These are phyloP conservation scores for Megalops atlanticus DNA, from an alignment of 2,113 vertebrate species.

Conservation along the genomic window DNA sequence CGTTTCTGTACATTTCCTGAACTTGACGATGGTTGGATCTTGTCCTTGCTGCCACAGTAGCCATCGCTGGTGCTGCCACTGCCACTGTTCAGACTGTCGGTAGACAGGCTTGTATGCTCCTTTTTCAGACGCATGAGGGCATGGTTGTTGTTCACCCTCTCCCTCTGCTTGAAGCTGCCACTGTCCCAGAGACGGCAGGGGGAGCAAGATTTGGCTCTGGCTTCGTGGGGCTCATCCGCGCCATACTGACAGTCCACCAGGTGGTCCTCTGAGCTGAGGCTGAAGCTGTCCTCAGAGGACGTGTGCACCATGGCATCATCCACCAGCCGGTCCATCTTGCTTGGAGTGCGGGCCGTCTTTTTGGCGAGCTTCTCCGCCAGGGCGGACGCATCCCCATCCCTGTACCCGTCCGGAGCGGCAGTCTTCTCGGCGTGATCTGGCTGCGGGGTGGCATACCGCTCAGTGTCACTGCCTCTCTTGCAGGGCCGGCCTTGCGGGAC, in stretches of 20 bases:
- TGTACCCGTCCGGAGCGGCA: constrained; percentile 64
- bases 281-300: constrained; percentile 94
- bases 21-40: constrained; percentile 71
- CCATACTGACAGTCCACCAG: constrained; percentile 85
- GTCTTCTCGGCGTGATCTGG: constrained; percentile 64
- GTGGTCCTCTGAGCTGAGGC: constrained; percentile 93
- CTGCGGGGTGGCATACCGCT: constrained; percentile 68
- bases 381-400: constrained; percentile 74
- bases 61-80: constrained; percentile 84
- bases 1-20: constrained; percentile 72
- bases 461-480: constrained; percentile 74
- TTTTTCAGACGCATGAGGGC: constrained; percentile 83
- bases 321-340: constrained; percentile 89
- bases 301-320: constrained; percentile 94
- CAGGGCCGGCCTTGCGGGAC: constrained; percentile 85
- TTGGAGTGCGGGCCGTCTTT: constrained; percentile 87
- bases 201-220: constrained; percentile 84
- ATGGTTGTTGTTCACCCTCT: constrained; percentile 71
- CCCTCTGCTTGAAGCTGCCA: constrained; percentile 69
- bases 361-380: constrained; percentile 84
- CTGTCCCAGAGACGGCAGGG: constrained; percentile 81
- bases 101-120: constrained; percentile 83
- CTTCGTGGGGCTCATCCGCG: constrained; percentile 80
- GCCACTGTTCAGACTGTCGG: constrained; percentile 91
- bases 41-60: constrained; percentile 83